Evolutionary conservation across 2,113 vertebrate genomes (phyloP), one percentile per base, ranked within the genome.

Genomic region (Mastomys natalensis): DNA sequence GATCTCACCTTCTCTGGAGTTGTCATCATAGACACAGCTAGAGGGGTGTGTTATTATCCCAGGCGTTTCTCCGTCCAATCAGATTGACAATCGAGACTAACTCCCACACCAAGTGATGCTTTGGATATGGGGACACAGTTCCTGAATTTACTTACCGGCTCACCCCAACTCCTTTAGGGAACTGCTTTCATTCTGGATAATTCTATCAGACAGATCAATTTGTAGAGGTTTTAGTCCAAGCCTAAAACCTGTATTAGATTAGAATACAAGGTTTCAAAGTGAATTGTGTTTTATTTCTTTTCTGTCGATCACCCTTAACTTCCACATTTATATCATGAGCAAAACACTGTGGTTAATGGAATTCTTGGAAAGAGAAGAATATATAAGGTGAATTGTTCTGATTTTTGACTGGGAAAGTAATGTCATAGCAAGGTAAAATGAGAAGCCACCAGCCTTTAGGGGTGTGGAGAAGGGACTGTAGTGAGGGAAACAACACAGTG

Each of bases 271-370:
- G 7, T 31, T 86, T 17, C 43, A 62, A 55, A 81, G 60, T 45
- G 88, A 89, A 66, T n/a, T 81, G 74, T 43, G 34, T 84, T 90
- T 43, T 68, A 73, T 90, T 87, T 77, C 45, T 81, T 55, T 93
- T 86, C 64, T 68, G 17, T 66, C 9, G 8, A 7, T 45, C 17
- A 31, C 10, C 31, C 64, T 86, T 64, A 85, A 22, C 15, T 80
- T 5, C 21, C 17, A 68, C 62, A 26, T 68, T 78, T 43, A 85
- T 37, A 66, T 89, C n/a, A 92, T 43, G 93, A 78, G 64, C 84
- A 58, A 93, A 78, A 60, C 8, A 60, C 24, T 74, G 1, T 31
- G 26, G 37, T 45, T 90, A 62, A 72, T 58, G 53, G 51, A 37
- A 31, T 81, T 82, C 89, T 94, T 66, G 55, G 88, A 60, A 74